Percentiles rank a stretch among this genome's conserved stretches.
phyloP scores from a whole-genome alignment of 2,113 vertebrate genomes.

The Microtus richardsoni region DNA sequence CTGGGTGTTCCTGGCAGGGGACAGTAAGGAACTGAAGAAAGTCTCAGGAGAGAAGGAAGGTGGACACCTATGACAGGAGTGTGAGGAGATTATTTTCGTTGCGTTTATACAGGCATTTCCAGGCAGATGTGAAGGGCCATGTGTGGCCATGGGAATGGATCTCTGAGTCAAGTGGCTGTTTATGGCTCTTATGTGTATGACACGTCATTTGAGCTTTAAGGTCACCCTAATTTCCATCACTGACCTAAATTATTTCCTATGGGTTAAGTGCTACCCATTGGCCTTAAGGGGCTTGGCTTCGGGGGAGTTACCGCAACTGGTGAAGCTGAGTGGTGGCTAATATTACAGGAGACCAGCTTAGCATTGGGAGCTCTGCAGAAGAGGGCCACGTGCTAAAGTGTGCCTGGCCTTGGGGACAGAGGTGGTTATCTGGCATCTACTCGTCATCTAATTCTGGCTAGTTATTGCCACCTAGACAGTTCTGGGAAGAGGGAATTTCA shows the following conservation, averaged over 20 bases:
- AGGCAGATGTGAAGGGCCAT: not conserved
- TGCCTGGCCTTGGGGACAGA: not conserved
- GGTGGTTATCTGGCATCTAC: not conserved
- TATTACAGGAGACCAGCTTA: not conserved
- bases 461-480: not conserved
- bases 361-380: too few relatives aligned
- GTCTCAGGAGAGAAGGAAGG: not conserved
- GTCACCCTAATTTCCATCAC: not conserved
- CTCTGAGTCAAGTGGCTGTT: not conserved
- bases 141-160: fast-evolving
- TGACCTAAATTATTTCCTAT: not conserved
- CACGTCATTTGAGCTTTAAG: not conserved
- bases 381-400: fast-evolving
- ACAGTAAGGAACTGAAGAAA: not conserved
- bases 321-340: not conserved
- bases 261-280: not conserved
- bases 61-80: not conserved
- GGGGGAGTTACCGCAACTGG: not conserved
- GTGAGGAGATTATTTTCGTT: not conserved
- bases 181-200: not conserved
- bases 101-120: not conserved
- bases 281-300: not conserved
- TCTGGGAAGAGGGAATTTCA: not conserved
- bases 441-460: not conserved
- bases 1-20: not conserved